phyloP scores from a whole-genome alignment of 2,113 vertebrate genomes.

The Charadrius vociferus region DNA sequence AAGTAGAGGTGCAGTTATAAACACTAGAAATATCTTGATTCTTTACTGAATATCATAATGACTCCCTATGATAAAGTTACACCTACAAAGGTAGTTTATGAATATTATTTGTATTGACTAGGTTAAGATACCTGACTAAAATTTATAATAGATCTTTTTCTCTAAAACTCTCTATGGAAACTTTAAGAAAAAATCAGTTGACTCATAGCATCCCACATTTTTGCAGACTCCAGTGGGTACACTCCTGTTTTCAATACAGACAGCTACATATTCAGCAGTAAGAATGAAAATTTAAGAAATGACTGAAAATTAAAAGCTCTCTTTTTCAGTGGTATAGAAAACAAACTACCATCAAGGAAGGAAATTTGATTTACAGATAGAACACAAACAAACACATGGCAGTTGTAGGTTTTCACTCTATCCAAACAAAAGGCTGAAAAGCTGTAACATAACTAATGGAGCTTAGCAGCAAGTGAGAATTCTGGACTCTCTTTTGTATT shows the following conservation, averaged over 20 bases:
- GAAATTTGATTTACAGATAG: background rate
- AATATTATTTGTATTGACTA: background rate
- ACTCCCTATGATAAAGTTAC: background rate
- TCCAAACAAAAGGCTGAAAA: conserved; percentile 2
- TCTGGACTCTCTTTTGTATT: conserved; percentile 1
- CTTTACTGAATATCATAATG: background rate
- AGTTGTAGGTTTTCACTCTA: background rate
- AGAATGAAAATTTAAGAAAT: background rate
- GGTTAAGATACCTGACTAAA: background rate
- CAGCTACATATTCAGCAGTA: background rate
- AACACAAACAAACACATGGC: background rate
- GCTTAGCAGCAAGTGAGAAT: background rate
- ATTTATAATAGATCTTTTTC: background rate
- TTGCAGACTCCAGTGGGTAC: background rate
- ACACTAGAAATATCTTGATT: background rate
- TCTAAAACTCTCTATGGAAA: background rate
- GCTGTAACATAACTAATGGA: conserved; percentile 2
- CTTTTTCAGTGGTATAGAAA: background rate
- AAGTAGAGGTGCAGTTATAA: background rate
- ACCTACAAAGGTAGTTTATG: background rate
- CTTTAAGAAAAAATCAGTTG: background rate
- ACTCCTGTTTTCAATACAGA: background rate
- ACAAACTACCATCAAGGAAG: background rate
- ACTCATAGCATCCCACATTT: background rate
- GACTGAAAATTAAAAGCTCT: background rate